These are phyloP conservation scores for Ploceus nigricollis DNA, from an alignment of 2,113 vertebrate species.

Conservation along the genomic window DNA sequence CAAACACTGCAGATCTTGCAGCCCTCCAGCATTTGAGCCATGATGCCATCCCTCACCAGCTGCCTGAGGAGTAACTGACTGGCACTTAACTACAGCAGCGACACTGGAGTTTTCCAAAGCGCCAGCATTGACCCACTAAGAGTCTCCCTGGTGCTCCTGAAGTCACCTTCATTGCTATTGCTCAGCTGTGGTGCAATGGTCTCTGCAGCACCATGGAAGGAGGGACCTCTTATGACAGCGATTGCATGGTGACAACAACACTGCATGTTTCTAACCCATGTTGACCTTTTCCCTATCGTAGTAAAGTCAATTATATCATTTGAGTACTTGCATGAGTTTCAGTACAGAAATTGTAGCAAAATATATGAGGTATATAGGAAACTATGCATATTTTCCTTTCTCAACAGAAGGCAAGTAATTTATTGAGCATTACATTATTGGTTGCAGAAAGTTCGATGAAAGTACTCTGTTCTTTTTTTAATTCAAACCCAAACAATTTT, in stretches of 20 bases:
- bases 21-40: neutral
- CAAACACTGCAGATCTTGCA: neutral
- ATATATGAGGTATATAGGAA: neutral
- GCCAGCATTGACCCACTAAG: neutral
- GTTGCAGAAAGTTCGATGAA: neutral
- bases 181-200: neutral
- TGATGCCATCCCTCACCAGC: neutral
- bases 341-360: neutral
- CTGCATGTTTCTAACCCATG: neutral
- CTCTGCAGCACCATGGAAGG: neutral
- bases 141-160: neutral
- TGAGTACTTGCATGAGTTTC: neutral
- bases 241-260: neutral
- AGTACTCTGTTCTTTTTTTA: neutral
- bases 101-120: neutral
- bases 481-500: neutral
- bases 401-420: neutral
- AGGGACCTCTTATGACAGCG: neutral
- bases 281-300: neutral
- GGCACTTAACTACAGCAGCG: neutral
- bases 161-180: fast-evolving
- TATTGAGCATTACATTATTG: neutral
- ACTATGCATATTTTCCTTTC: neutral
- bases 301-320: neutral
- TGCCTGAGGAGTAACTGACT: neutral